These are phyloP conservation scores for Gadopsis marmoratus DNA, from an alignment of 2,797 vertebrate genomes.

Conservation along the genomic window DNA sequence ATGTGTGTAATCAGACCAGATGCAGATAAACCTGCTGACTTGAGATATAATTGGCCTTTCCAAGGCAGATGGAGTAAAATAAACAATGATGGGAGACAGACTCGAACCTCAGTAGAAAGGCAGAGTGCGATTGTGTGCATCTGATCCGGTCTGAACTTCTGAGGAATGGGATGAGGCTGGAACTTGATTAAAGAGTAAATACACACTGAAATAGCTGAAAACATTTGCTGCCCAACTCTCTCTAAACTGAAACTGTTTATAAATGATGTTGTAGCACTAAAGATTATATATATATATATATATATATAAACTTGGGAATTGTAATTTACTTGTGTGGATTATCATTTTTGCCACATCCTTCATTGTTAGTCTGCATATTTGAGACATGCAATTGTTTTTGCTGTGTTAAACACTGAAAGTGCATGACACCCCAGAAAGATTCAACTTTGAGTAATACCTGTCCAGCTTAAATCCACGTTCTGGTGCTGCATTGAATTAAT, in stretches of 20 bases:
- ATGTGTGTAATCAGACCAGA: slow-evolving; percentile 49
- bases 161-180: slow-evolving; percentile 43
- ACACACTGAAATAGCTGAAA: slow-evolving; percentile 29
- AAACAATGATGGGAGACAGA: slow-evolving; percentile 56
- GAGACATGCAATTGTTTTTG: neutral
- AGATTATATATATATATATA: neutral
- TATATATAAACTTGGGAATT: too few relatives aligned
- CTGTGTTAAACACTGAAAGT: neutral
- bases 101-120: slow-evolving; percentile 12
- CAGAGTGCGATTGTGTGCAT: slow-evolving; percentile 9
- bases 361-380: neutral
- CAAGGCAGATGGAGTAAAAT: slow-evolving; percentile 53
- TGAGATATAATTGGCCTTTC: slow-evolving; percentile 42
- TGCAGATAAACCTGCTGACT: slow-evolving; percentile 69
- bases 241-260: slow-evolving; percentile 1
- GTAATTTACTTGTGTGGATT: neutral
- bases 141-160: slow-evolving; percentile 26
- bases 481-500: neutral
- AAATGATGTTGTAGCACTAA: neutral
- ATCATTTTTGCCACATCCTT: neutral
- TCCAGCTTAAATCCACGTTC: neutral
- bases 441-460: neutral
- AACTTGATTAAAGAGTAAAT: slow-evolving; percentile 47
- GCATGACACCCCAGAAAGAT: neutral
- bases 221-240: neutral